Conservation (phyloP, 2,113 vertebrate genomes). For the Uria lomvia region DNA sequence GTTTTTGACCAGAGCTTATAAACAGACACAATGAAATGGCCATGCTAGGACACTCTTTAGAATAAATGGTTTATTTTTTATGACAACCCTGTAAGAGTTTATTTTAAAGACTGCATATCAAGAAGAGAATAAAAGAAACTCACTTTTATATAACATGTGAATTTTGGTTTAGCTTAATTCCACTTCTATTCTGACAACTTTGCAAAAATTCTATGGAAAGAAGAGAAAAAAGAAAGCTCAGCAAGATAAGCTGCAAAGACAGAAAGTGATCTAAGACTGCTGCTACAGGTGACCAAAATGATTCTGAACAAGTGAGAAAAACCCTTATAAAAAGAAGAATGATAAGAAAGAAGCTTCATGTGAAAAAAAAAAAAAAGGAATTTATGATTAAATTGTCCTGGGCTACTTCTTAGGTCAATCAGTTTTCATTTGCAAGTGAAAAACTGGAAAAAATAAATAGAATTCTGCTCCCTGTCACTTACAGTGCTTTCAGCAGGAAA, state of each 20-base stretch:
- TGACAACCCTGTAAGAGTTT: background rate
- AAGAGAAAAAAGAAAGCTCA: background rate
- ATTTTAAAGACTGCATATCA: constrained; percentile 11
- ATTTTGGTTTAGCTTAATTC: constrained; percentile 1
- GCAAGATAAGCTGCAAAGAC: background rate
- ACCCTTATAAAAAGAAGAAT: background rate
- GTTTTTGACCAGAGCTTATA: background rate
- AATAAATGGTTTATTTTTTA: background rate
- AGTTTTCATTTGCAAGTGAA: background rate
- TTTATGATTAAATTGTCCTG: background rate
- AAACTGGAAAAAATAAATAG: background rate
- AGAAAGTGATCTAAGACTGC: background rate
- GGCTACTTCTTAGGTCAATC: background rate
- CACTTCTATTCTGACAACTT: background rate
- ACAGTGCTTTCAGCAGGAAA: background rate
- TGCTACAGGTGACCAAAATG: background rate
- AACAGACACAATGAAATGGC: background rate
- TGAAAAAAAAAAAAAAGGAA: no score
- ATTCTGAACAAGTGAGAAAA: background rate
- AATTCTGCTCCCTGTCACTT: background rate
- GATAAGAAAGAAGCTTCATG: background rate
- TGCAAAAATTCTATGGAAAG: background rate
- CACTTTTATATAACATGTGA: background rate
- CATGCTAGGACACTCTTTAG: background rate
- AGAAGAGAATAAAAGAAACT: background rate